Evolutionary conservation across 2,888 invertebrate species (phyloP), one percentile per base, ranked within the genome.

Genomic region (Cantharis lateralis): DNA sequence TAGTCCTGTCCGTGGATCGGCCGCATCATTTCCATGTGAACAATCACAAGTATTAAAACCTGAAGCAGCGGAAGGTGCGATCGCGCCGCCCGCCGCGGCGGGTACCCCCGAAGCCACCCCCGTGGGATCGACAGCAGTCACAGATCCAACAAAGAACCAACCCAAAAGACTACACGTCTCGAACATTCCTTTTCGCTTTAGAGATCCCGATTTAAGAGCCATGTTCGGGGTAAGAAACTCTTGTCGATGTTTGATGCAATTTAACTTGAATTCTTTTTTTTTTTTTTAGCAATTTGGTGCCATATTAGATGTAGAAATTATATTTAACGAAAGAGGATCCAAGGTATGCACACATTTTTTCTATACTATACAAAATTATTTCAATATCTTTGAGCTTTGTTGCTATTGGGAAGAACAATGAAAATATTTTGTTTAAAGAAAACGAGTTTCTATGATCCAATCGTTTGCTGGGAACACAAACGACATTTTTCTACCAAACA

Each of bases 241-340:
- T 32, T 0, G 32, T 15, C 0, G 4, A 20, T 11, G 5, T 70
- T 32, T n/a, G 32, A 32, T n/a, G 9, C 20, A 20, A 32, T 63
- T 16, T 15, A 20, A 32, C 4, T 5, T 64, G 10, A 11, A 18
- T 64, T 32, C 61, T 64, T 18, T 61, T 89, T 90, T 90, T 86
- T 87, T 89, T n/a, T 93, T 94, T 88, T 93, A 98, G 97, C 98
- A 98, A 95, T 99, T 96, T 91, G 99, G 99, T 89, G 94, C 95
- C 87, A 99, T 99, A 89, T 93, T 98, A 89, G 99, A 99, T 91
- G 99, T 98, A 90, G 99, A 99, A 93, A 99, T 99, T 87, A 99
- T 99, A 90, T 99, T 99, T 93, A 99, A 99, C 91, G 99, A 99
- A 91, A 93, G 99, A 85, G 99, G 99, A 90, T 98, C 98, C 86